phyloP scores from a whole-genome alignment of 2,113 vertebrate species.

The Prolemur simus region DNA sequence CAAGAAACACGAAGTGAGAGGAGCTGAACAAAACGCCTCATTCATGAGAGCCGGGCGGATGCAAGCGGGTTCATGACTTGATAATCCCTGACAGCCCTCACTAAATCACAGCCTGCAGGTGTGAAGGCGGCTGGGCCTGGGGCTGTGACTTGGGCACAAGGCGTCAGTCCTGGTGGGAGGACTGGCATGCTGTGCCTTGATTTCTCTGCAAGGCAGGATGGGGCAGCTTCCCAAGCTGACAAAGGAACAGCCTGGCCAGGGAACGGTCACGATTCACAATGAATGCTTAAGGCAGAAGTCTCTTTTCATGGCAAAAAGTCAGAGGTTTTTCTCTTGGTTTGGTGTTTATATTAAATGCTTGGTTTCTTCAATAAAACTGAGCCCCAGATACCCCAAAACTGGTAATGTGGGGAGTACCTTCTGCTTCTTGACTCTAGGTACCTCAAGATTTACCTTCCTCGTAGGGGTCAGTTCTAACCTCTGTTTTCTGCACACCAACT shows the following conservation, averaged over 20 bases:
- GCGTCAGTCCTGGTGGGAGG: not conserved
- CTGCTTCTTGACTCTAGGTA: not conserved
- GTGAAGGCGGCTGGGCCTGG: constrained; percentile 69
- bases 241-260: not conserved
- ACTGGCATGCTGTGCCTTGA: not conserved
- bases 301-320: not conserved
- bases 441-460: not conserved
- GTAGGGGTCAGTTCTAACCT: not conserved
- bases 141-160: fast-evolving
- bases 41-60: constrained; percentile 79
- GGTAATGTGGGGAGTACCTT: not conserved
- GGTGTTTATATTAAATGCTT: not conserved
- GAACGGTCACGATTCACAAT: constrained; percentile 1
- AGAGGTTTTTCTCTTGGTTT: constrained; percentile 60
- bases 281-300: constrained; percentile 25
- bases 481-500: not conserved
- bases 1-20: constrained; percentile 68
- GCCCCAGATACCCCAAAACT: not conserved
- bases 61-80: constrained; percentile 81
- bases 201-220: not conserved
- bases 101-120: constrained; percentile 84
- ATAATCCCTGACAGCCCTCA: constrained; percentile 85
- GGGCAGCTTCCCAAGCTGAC: constrained; percentile 10
- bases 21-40: constrained; percentile 78
- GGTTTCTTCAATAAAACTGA: not conserved